phyloP scores from a whole-genome alignment of 2,113 vertebrate species.

The Ammodytes marinus region DNA sequence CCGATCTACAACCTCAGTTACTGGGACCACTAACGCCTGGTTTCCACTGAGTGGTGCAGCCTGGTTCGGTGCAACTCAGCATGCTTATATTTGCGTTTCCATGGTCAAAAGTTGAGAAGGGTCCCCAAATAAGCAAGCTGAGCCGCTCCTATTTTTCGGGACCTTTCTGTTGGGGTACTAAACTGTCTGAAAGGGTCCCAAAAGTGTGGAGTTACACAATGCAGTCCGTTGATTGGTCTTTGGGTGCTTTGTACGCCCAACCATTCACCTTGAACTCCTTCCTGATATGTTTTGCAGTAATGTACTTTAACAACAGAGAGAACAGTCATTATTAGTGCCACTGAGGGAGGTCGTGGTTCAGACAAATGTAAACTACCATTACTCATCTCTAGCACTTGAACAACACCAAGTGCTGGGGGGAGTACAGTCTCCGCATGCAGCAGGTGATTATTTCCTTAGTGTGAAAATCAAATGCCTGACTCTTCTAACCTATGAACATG shows the following conservation, averaged over 20 bases:
- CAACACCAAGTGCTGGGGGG: not conserved
- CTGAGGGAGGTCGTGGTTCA: not conserved
- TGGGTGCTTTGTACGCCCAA: not conserved
- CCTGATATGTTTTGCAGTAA: not conserved
- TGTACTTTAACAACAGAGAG: not conserved
- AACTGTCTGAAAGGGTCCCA: no score
- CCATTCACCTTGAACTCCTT: not conserved
- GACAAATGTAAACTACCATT: not conserved
- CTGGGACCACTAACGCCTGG: no score
- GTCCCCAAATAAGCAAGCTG: no score
- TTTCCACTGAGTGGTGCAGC: no score
- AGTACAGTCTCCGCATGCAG: not conserved
- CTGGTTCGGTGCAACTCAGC: no score
- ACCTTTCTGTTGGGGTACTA: no score
- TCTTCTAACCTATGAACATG: not conserved
- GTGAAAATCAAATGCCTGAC: constrained; percentile 9
- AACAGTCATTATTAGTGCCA: not conserved
- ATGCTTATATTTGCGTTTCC: no score
- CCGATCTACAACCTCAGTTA: no score
- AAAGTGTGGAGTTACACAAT: no score
- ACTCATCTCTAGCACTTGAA: not conserved
- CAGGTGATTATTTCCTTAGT: not conserved
- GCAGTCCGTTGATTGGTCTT: no score
- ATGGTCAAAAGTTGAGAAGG: no score
- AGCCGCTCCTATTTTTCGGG: no score